These are phyloP conservation scores for Salmo trutta DNA, from an alignment of 2,797 vertebrate genomes.

Conservation along the genomic window DNA sequence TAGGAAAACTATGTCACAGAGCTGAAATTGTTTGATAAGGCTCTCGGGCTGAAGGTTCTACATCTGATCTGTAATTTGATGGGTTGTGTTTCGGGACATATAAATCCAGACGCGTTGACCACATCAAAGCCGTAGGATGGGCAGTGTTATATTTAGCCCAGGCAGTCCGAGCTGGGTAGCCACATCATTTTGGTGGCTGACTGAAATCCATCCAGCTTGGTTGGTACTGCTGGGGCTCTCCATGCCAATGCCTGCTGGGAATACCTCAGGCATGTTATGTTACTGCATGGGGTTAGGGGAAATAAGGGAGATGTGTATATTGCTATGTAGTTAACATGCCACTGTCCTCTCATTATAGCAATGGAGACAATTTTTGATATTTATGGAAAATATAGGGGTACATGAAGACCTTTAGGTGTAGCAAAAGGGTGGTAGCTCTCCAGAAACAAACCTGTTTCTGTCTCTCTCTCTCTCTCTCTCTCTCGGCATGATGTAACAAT, in stretches of 20 bases:
- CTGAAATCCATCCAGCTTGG: slow-evolving; percentile 66
- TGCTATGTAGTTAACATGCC: neutral
- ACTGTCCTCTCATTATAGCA: neutral
- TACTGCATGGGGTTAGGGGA: neutral
- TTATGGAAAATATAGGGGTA: neutral
- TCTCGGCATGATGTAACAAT: too few relatives aligned
- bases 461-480: neutral
- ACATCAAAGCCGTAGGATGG: slow-evolving; percentile 64
- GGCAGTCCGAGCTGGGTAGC: slow-evolving; percentile 43
- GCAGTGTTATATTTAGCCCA: slow-evolving; percentile 56
- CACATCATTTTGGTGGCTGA: slow-evolving; percentile 70
- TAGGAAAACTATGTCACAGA: slow-evolving; percentile 58
- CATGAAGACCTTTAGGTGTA: neutral
- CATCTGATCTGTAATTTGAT: slow-evolving; percentile 76
- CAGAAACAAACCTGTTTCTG: too few relatives aligned
- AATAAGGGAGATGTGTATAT: neutral
- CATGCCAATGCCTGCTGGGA: slow-evolving; percentile 45
- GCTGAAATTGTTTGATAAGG: slow-evolving; percentile 70
- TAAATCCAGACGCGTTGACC: slow-evolving; percentile 64
- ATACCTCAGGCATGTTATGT: slow-evolving; percentile 43
- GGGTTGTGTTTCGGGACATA: slow-evolving; percentile 62
- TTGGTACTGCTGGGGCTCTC: slow-evolving; percentile 51
- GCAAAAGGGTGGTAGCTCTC: neutral
- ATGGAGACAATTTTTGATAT: neutral
- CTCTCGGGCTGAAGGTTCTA: slow-evolving; percentile 49